Conservation (phyloP, 2,888 invertebrate species). For the Heliconius ethilla region DNA sequence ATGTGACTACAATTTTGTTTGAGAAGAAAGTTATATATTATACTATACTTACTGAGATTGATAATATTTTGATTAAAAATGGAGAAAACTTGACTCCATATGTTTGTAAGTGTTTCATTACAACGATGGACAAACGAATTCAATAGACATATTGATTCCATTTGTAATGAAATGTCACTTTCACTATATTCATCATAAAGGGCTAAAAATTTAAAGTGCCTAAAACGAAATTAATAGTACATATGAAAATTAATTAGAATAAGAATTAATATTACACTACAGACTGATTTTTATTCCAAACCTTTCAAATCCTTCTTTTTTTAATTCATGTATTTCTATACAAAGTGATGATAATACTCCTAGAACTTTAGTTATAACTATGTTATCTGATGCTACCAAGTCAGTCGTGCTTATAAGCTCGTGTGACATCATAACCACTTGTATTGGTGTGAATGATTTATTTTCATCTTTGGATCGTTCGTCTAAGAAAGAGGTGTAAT, state of each 20-base stretch:
- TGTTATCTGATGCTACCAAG: conserved; percentile 91
- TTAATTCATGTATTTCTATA: conserved; percentile 87
- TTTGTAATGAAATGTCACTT: conserved; percentile 75
- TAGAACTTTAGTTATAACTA: conserved; percentile 89
- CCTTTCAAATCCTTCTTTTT: conserved; percentile 84
- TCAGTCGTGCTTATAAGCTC: conserved; percentile 86
- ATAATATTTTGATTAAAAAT: conserved; percentile 81
- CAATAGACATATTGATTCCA: conserved; percentile 84
- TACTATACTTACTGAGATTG: conserved; percentile 67
- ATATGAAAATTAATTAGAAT: not conserved
- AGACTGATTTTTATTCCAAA: conserved; percentile 47
- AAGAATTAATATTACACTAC: not conserved
- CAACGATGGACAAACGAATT: conserved; percentile 86
- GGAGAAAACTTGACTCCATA: conserved; percentile 88
- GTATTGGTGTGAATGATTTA: conserved; percentile 67
- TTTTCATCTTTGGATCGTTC: conserved; percentile 61
- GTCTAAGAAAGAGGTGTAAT: conserved; percentile 55
- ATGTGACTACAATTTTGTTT: not conserved
- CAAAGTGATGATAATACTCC: conserved; percentile 90
- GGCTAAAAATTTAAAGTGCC: conserved; percentile 83
- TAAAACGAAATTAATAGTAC: conserved; percentile 51
- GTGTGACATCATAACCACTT: conserved; percentile 69
- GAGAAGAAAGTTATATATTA: not conserved
- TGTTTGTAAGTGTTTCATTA: conserved; percentile 86
- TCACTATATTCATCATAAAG: conserved; percentile 85